These are phyloP conservation scores for Anguilla japonica DNA, from an alignment of 2,113 vertebrate genomes.

Conservation along the genomic window DNA sequence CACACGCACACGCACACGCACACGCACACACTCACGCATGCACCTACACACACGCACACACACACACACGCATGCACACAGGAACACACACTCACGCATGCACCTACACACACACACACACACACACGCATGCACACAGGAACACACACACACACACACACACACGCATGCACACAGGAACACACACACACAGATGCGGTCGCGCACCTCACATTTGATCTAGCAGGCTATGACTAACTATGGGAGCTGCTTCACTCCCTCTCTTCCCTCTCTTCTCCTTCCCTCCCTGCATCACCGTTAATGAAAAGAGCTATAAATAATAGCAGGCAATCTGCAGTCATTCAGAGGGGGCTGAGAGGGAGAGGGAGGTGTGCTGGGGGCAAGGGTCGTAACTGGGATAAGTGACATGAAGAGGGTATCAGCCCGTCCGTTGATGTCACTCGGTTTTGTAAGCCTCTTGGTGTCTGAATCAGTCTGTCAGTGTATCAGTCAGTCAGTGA, in stretches of 20 bases:
- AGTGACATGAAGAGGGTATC: neutral
- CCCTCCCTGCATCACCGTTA: conserved; percentile 34
- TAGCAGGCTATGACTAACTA: conserved; percentile 56
- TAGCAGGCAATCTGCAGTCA: conserved; percentile 14
- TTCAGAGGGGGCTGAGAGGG: neutral
- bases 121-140: neutral
- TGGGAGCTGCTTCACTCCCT: conserved; percentile 34
- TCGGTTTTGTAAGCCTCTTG: neutral
- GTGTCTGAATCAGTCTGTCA: neutral
- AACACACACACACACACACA: conserved; percentile 6
- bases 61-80: neutral
- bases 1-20: neutral
- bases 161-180: neutral
- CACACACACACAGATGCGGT: conserved; percentile 6
- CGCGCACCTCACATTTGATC: conserved; percentile 50
- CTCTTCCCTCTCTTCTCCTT: conserved; percentile 11
- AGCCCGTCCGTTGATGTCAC: neutral
- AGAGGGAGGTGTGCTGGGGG: neutral
- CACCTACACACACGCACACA: too few relatives aligned
- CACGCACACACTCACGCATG: neutral
- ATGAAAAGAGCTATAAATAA: conserved; percentile 20
- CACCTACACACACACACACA: neutral
- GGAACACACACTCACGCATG: conserved; percentile 17
- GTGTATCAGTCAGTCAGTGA: conserved; percentile 1
- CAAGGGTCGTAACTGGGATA: neutral